Evolutionary conservation across 1,140 invertebrate species (phyloP).

Genomic region (Fopius arisanus): DNA sequence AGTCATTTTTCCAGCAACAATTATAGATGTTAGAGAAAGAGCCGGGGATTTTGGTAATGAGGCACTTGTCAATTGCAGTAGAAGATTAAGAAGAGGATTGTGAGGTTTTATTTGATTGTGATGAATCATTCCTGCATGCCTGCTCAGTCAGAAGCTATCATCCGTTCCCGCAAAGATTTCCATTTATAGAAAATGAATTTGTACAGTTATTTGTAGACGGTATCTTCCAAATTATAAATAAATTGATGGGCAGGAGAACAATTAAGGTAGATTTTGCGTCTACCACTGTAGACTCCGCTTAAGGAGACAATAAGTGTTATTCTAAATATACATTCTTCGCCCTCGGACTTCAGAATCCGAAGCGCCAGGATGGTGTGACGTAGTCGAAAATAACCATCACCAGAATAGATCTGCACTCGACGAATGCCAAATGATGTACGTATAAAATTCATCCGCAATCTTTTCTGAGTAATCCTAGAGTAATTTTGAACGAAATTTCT

Average conservation of each 20-base stretch:
- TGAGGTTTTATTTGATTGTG: too few species aligned
- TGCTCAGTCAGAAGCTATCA: too few species aligned
- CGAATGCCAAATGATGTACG: background rate
- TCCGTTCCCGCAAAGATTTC: too few species aligned
- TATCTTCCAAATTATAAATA: background rate
- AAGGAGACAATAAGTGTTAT: background rate
- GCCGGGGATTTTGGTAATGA: too few species aligned
- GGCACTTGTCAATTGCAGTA: too few species aligned
- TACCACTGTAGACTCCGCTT: background rate
- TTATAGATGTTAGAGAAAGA: too few species aligned
- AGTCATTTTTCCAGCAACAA: too few species aligned
- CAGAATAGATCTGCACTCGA: background rate
- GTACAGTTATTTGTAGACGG: background rate
- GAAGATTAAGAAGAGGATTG: too few species aligned
- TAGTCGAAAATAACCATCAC: background rate
- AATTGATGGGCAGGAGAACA: background rate
- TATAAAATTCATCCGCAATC: background rate
- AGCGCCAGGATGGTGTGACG: constrained; percentile 4
- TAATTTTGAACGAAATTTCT: too few species aligned
- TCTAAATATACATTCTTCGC: background rate
- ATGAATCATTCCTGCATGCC: too few species aligned
- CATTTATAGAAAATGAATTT: background rate
- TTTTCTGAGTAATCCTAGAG: background rate
- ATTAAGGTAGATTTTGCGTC: background rate
- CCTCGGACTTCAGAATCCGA: constrained; percentile 2